Conservation (phyloP, 2,888 invertebrate genomes). For the Dasysyrphus tricinctus region DNA sequence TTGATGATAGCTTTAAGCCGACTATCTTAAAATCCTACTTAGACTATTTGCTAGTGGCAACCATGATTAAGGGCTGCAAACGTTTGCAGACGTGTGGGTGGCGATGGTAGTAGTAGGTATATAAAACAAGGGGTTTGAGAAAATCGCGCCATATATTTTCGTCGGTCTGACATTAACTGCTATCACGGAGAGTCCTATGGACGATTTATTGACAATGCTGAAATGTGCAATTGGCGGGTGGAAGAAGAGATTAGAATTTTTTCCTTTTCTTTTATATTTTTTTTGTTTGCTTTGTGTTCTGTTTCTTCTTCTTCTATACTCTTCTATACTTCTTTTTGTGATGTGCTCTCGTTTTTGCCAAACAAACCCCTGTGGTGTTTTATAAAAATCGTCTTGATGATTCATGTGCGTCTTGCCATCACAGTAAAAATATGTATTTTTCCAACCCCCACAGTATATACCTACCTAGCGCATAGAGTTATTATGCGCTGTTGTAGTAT, state of each 20-base stretch:
- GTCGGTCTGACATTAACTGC: slow-evolving; percentile 84
- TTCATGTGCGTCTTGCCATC: slow-evolving; percentile 66
- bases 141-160: slow-evolving; percentile 82
- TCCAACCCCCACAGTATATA: slow-evolving; percentile 77
- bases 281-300: slow-evolving; percentile 17
- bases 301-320: neutral
- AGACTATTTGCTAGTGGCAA: neutral
- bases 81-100: slow-evolving; percentile 27
- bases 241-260: slow-evolving; percentile 73
- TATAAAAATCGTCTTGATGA: slow-evolving; percentile 70
- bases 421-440: slow-evolving; percentile 47
- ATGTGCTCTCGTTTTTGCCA: slow-evolving; percentile 30
- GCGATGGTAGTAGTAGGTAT: neutral
- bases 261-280: slow-evolving; percentile 21
- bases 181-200: slow-evolving; percentile 81
- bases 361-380: slow-evolving; percentile 56
- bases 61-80: slow-evolving; percentile 63
- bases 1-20: too few species aligned
- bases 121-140: slow-evolving; percentile 45
- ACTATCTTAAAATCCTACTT: too few species aligned
- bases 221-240: slow-evolving; percentile 77
- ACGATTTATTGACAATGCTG: slow-evolving; percentile 83
- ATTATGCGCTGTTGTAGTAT: slow-evolving; percentile 22
- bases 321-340: slow-evolving; percentile 35
- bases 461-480: slow-evolving; percentile 23